Conservation (phyloP, 2,113 vertebrate genomes). For the Mystacornis crossleyi region DNA sequence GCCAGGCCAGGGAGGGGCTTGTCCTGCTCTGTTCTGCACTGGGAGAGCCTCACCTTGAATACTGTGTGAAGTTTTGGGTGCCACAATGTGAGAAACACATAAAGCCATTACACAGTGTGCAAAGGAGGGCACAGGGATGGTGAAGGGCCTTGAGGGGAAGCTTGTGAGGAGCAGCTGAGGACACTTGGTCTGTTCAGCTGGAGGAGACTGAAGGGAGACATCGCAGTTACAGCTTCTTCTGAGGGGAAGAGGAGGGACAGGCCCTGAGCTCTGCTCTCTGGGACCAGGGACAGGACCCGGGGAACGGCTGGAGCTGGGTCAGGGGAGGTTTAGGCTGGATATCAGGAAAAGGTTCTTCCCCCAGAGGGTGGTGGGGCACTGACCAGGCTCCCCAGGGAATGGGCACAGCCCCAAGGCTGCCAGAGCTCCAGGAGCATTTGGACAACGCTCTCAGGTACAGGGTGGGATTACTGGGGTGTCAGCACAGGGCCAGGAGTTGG, state of each 20-base stretch:
- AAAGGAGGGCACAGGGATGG: not conserved
- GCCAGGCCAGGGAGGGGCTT: not conserved
- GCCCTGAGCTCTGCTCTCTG: not conserved
- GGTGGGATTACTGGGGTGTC: not conserved
- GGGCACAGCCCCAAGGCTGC: not conserved
- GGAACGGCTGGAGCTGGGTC: not conserved
- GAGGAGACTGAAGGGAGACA: not conserved
- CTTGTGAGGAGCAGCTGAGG: not conserved
- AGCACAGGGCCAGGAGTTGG: rapidly evolving
- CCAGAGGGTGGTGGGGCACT: not conserved
- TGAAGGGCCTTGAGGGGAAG: not conserved
- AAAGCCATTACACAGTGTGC: rapidly evolving
- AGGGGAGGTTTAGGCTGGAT: rapidly evolving
- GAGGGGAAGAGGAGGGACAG: not conserved
- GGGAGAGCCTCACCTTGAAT: not conserved
- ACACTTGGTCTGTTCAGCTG: not conserved
- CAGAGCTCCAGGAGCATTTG: not conserved
- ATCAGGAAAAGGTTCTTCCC: not conserved
- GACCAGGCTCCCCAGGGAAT: not conserved
- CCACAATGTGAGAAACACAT: not conserved
- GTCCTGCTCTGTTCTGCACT: rapidly evolving
- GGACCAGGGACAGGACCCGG: not conserved
- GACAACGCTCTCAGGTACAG: not conserved
- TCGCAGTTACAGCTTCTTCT: not conserved
- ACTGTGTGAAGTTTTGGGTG: not conserved